Percentiles rank a stretch among this genome's conserved stretches.
phyloP scores from a whole-genome alignment of 2,888 invertebrate species.

The Zhengitettix transpicula region DNA sequence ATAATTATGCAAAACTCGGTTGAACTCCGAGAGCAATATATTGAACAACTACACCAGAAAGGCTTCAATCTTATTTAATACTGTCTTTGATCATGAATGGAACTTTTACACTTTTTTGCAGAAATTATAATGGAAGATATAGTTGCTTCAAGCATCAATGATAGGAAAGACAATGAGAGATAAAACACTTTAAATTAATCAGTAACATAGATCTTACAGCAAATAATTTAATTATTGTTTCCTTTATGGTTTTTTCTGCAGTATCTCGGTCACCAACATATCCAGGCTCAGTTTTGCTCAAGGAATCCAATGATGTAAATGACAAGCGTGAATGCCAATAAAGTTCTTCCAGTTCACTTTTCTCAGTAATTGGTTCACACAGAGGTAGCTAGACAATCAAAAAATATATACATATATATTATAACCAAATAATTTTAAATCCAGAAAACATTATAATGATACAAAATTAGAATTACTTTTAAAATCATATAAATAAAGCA shows the following conservation, averaged over 20 bases:
- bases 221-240: constrained; percentile 76
- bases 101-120: no score
- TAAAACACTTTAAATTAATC: neutral
- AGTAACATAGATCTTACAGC: constrained; percentile 44
- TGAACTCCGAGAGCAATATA: no score
- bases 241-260: constrained; percentile 49
- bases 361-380: constrained; percentile 63
- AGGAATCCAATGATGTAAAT: constrained; percentile 2
- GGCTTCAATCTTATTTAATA: no score
- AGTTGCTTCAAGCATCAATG: no score
- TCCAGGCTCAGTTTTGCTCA: constrained; percentile 2
- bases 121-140: no score
- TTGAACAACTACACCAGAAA: no score
- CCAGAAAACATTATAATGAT: neutral
- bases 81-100: no score
- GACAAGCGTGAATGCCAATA: constrained; percentile 10
- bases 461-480: neutral
- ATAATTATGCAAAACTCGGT: no score
- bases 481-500: neutral
- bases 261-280: constrained; percentile 23
- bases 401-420: neutral
- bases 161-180: no score
- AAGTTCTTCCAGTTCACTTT: constrained; percentile 59
- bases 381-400: constrained; percentile 42
- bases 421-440: neutral